phyloP scores from a whole-genome alignment of 2,797 vertebrate species.

The Sebastes elongatus region DNA sequence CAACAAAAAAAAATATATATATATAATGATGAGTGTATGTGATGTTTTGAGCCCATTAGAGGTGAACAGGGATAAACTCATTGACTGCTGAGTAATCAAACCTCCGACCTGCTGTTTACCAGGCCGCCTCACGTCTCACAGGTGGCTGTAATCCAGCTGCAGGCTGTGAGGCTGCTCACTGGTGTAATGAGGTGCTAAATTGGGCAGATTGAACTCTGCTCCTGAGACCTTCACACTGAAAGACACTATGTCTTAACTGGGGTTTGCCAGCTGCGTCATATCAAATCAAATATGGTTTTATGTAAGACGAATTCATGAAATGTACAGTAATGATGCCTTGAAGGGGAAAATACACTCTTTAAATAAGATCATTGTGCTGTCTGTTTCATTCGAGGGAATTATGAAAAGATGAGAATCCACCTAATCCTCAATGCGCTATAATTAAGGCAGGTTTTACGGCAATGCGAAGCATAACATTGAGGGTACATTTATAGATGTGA shows the following conservation, averaged over 20 bases:
- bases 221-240: not conserved
- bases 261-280: not conserved
- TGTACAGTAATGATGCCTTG: not conserved
- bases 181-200: slow-evolving; percentile 23
- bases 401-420: slow-evolving; percentile 8
- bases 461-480: not conserved
- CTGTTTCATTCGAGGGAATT: slow-evolving; percentile 19
- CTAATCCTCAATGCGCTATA: slow-evolving; percentile 8
- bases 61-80: no score
- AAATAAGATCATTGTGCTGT: slow-evolving; percentile 4
- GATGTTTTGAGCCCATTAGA: no score
- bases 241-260: not conserved
- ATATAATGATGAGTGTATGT: no score
- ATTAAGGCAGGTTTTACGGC: slow-evolving; percentile 10
- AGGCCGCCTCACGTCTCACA: not conserved
- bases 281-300: slow-evolving; percentile 9
- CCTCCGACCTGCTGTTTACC: not conserved
- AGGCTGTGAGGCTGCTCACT: slow-evolving; percentile 1
- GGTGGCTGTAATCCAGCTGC: not conserved
- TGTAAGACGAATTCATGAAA: not conserved
- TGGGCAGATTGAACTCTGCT: slow-evolving; percentile 20
- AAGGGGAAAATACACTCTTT: not conserved
- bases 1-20: no score
- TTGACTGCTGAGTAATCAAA: not conserved
- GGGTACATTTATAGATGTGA: slow-evolving; percentile 11